A percentile compares a stretch with the other conserved stretches of the same genome.
phyloP scores from a whole-genome alignment of 2,113 vertebrate species.

The Gila orcuttii region DNA sequence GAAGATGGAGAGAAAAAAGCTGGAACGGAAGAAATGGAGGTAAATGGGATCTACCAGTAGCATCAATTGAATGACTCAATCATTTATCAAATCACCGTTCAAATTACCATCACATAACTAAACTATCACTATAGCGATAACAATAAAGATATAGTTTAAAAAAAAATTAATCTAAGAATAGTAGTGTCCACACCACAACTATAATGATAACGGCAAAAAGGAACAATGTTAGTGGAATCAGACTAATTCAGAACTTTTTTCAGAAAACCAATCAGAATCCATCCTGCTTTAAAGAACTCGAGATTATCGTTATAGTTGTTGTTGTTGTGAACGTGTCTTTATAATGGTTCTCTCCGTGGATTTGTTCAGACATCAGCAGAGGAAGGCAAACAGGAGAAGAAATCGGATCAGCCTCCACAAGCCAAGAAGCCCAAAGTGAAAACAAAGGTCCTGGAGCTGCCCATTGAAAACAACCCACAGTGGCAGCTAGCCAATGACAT shows the following conservation, averaged over 20 bases:
- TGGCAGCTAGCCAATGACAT: conserved; percentile 94
- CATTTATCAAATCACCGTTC: not conserved
- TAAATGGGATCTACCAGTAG: conserved; percentile 58
- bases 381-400: conserved; percentile 89
- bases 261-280: too few relatives aligned
- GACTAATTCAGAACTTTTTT: too few relatives aligned
- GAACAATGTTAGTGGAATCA: too few relatives aligned
- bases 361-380: conserved; percentile 81
- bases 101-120: too few relatives aligned
- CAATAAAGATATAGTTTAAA: too few relatives aligned
- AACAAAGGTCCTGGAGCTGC: conserved; percentile 92
- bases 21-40: conserved; percentile 96
- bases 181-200: too few relatives aligned
- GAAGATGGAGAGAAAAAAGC: conserved; percentile 82
- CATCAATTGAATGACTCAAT: not conserved
- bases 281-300: too few relatives aligned
- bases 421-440: conserved; percentile 98
- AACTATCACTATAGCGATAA: too few relatives aligned
- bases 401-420: conserved; percentile 92
- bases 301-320: too few relatives aligned
- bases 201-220: too few relatives aligned
- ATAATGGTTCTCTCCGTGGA: not conserved
- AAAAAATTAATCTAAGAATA: too few relatives aligned
- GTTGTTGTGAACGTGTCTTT: too few relatives aligned
- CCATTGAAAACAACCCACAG: conserved; percentile 90